Evolutionary conservation across 1,140 invertebrate species (phyloP).

Genomic region (Idris sp.): DNA sequence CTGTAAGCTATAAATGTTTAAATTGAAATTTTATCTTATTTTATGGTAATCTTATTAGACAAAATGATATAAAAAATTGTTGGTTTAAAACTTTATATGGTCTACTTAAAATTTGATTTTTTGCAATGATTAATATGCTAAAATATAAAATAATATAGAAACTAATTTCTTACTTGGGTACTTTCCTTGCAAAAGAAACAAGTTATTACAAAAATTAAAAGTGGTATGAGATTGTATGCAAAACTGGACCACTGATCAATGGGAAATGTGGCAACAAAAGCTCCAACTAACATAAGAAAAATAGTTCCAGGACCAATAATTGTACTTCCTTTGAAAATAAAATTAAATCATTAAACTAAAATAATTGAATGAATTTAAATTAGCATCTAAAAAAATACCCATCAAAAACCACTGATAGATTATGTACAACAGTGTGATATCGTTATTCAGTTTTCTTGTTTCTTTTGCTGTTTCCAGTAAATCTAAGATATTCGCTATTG

Average conservation of each 20-base stretch:
- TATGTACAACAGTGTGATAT: constrained; percentile 91
- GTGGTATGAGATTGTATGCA: constrained; percentile 86
- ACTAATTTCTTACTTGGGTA: constrained; percentile 81
- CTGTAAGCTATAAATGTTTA: constrained; percentile 80
- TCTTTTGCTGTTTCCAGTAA: constrained; percentile 85
- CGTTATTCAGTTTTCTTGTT: constrained; percentile 89
- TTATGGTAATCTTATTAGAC: no score
- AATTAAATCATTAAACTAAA: constrained; percentile 23
- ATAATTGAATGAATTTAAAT: constrained; percentile 40
- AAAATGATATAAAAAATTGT: no score
- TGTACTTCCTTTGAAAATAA: constrained; percentile 81
- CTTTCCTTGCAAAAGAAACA: constrained; percentile 87
- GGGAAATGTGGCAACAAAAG: constrained; percentile 88
- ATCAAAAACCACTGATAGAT: constrained; percentile 85
- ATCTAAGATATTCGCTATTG: constrained; percentile 92
- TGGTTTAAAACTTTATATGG: no score
- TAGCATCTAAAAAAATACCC: constrained; percentile 65
- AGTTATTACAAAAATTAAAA: constrained; percentile 85
- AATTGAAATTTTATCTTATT: no score
- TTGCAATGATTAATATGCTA: no score
- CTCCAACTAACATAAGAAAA: constrained; percentile 93
- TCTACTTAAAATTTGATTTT: no score
- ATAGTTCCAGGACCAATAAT: constrained; percentile 91
- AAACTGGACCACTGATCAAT: constrained; percentile 89
- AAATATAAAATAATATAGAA: no score